phyloP scores from a whole-genome alignment of 1,140 invertebrate species.

The Papilio aristodemus region DNA sequence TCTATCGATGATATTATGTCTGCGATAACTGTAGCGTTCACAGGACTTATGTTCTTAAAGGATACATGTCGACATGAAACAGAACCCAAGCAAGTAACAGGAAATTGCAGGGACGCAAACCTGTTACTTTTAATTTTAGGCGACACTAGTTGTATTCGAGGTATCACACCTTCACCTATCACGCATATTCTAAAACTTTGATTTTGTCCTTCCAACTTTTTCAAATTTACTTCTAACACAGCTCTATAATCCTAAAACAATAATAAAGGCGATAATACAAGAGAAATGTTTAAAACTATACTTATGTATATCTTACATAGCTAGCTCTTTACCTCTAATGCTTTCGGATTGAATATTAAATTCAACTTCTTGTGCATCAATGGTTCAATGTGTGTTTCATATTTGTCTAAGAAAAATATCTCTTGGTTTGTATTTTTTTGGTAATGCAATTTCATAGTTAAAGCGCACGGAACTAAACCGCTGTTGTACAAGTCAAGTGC shows the following conservation, averaged over 20 bases:
- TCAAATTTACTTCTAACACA: slow-evolving; percentile 68
- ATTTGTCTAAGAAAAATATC: slow-evolving; percentile 70
- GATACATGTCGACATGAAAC: slow-evolving; percentile 50
- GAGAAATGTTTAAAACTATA: not conserved
- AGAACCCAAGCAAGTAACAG: slow-evolving; percentile 67
- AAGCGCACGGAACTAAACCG: slow-evolving; percentile 65
- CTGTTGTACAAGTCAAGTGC: slow-evolving; percentile 69
- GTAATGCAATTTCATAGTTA: slow-evolving; percentile 65
- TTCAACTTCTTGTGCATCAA: slow-evolving; percentile 65
- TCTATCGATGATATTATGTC: slow-evolving; percentile 43
- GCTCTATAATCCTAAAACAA: slow-evolving; percentile 68
- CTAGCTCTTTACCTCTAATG: slow-evolving; percentile 52
- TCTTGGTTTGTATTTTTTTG: slow-evolving; percentile 55
- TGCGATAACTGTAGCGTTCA: slow-evolving; percentile 51
- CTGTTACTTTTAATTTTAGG: slow-evolving; percentile 53
- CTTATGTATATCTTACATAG: not conserved
- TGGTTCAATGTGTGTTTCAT: slow-evolving; percentile 69
- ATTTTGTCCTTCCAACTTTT: slow-evolving; percentile 62
- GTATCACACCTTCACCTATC: slow-evolving; percentile 70
- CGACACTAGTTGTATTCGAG: slow-evolving; percentile 56
- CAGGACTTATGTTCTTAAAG: slow-evolving; percentile 65
- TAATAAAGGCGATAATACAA: not conserved
- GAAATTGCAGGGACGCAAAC: slow-evolving; percentile 52
- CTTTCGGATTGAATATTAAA: slow-evolving; percentile 70
- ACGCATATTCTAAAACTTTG: slow-evolving; percentile 70